A percentile compares a stretch with the other conserved stretches of the same genome.
These are phyloP conservation scores for Tachysurus fulvidraco DNA, from an alignment of 2,113 vertebrate genomes.

Conservation along the genomic window DNA sequence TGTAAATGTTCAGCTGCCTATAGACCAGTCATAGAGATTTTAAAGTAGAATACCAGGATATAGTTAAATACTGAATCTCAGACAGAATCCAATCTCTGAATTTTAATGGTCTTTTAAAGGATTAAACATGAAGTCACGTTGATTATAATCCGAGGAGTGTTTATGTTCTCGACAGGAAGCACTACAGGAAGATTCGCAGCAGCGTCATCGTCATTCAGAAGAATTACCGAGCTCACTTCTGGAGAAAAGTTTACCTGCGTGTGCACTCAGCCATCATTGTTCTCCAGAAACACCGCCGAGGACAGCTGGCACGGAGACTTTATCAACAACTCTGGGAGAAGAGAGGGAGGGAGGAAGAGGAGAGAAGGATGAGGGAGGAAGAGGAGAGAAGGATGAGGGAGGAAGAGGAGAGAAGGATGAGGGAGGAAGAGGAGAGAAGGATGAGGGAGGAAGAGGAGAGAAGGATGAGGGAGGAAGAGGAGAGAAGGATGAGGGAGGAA, in stretches of 20 bases:
- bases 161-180: slow-evolving; percentile 77
- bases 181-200: slow-evolving; percentile 77
- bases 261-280: slow-evolving; percentile 76
- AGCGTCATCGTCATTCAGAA: slow-evolving; percentile 85
- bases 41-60: neutral
- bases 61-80: neutral
- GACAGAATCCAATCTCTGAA: neutral
- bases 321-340: slow-evolving; percentile 76
- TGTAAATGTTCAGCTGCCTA: neutral
- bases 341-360: slow-evolving; percentile 61
- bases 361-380: slow-evolving; percentile 60
- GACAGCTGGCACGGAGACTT: slow-evolving; percentile 75
- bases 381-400: slow-evolving; percentile 62
- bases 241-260: slow-evolving; percentile 76
- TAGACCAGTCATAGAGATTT: neutral
- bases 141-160: neutral
- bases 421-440: slow-evolving; percentile 53
- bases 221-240: slow-evolving; percentile 85
- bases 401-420: slow-evolving; percentile 68
- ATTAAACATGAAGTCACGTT: neutral
- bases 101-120: neutral
- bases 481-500: slow-evolving; percentile 65
- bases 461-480: slow-evolving; percentile 65
- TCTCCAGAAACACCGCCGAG: slow-evolving; percentile 85
- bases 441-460: slow-evolving; percentile 65